Conservation (phyloP, 1,140 invertebrate genomes). For the Onthophagus taurus region DNA sequence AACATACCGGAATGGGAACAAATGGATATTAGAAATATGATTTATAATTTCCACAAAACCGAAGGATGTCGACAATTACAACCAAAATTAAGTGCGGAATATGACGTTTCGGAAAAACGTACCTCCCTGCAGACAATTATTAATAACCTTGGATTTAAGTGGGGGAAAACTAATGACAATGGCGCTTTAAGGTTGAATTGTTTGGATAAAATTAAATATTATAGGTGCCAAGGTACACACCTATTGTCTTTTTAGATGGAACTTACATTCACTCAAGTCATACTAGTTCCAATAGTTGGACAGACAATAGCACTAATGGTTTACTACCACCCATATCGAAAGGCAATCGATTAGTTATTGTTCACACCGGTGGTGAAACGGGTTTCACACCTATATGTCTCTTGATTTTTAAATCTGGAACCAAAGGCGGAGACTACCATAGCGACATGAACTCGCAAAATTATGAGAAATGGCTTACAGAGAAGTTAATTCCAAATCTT, state of each 20-base stretch:
- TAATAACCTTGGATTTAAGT: background rate
- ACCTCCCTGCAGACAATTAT: background rate
- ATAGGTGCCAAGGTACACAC: background rate
- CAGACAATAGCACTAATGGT: slow-evolving; percentile 15
- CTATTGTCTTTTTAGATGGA: background rate
- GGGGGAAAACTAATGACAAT: background rate
- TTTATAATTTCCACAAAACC: background rate
- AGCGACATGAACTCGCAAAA: slow-evolving; percentile 23
- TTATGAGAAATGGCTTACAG: slow-evolving; percentile 25
- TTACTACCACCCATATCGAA: slow-evolving; percentile 25
- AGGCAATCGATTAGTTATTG: slow-evolving; percentile 24
- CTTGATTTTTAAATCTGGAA: slow-evolving; percentile 19
- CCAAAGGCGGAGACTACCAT: slow-evolving; percentile 20
- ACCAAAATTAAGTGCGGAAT: background rate
- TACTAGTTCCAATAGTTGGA: slow-evolving; percentile 9
- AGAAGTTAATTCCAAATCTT: slow-evolving; percentile 22
- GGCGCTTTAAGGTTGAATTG: background rate
- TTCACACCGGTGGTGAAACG: slow-evolving; percentile 24
- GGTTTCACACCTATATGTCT: slow-evolving; percentile 25
- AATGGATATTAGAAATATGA: background rate
- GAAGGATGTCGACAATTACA: background rate
- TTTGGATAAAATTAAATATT: background rate
- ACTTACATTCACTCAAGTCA: slow-evolving; percentile 14
- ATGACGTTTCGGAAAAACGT: background rate
- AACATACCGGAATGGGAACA: background rate